Evolutionary conservation across 2,888 invertebrate species (phyloP), one percentile per base, ranked within the genome.

Genomic region (Drosophila eohydei): DNA sequence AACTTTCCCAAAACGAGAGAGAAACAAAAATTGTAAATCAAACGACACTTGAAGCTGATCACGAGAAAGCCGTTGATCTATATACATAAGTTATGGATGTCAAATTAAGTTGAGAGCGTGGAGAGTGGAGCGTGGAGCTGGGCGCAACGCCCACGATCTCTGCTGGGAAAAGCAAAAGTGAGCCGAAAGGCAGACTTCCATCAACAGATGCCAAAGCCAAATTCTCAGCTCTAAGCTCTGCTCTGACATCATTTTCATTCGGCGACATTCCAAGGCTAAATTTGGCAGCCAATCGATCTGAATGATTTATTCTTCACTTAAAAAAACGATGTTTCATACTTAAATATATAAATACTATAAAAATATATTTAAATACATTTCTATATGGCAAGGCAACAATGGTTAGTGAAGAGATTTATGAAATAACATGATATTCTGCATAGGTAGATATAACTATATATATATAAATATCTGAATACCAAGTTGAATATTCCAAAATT

Each of bases 161-260:
- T 41, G 48, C n/a, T 65, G 65, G 63, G 60, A 57, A 76, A 75
- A 75, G 76, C 63, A 75, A 62, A 75, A 62, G 60, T 59, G 60
- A 9, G 52, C 12, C 21, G 2, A 26, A 12, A 32, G 54, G 5
- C 41, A 28, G 44, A 26, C 26, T 9, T 21, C 38, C 55, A 65
- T 77, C 68, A 58, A 69, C 48, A 56, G 63, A 48, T 34, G 44
- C 41, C 28, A 16, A 38, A 26, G 32, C 56, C 30, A 36, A 58
- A 58, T n/a, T 44, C 26, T 36, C 34, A 0, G n/a, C 34, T 2
- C n/a, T 1, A 36, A 68, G 67, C 75, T 77, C 3, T 21, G 64
- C 59, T 78, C 74, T 77, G 76, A 77, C 76, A 77, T 77, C 78
- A 77, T 71, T 63, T 43, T 43, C 55, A 43, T 40, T 41, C 28